Evolutionary conservation across 2,113 vertebrate genomes (phyloP).

Genomic region (Gymnogyps californianus): DNA sequence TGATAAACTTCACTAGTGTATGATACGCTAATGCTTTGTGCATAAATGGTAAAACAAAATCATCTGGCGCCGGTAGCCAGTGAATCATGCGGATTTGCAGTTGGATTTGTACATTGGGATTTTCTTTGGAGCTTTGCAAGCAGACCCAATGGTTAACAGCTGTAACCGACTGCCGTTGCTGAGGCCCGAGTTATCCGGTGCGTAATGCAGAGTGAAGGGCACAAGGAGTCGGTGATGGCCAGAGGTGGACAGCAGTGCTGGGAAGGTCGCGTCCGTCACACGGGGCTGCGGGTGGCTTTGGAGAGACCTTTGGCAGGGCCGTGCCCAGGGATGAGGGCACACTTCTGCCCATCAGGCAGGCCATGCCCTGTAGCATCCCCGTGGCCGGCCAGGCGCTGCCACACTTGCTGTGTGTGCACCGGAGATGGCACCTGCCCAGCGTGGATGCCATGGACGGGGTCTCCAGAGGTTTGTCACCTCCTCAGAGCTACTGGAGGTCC

Average conservation of each 20-base stretch:
- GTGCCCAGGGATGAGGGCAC: not conserved
- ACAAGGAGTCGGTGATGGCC: not conserved
- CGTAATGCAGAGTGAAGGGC: too few relatives aligned
- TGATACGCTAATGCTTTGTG: constrained; percentile 36
- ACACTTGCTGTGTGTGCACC: not conserved
- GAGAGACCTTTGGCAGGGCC: not conserved
- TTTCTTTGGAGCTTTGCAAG: not conserved
- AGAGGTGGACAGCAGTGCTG: too few relatives aligned
- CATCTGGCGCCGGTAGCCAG: constrained; percentile 5
- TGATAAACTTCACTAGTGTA: constrained; percentile 14
- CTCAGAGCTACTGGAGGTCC: not conserved
- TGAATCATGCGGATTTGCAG: constrained; percentile 11
- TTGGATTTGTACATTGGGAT: not conserved
- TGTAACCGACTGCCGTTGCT: not conserved
- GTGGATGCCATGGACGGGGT: not conserved
- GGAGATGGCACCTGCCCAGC: not conserved
- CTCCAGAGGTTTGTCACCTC: not conserved
- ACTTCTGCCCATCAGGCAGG: not conserved
- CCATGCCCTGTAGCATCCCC: not conserved
- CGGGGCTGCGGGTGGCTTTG: not conserved
- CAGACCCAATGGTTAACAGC: not conserved
- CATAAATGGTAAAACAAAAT: constrained; percentile 30
- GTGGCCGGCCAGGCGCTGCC: not conserved
- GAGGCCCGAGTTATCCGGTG: not conserved
- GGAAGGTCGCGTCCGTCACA: not conserved